Base-by-base conservation (phyloP, 2,113 vertebrate species). In the Syngnathus scovelli region DNA sequence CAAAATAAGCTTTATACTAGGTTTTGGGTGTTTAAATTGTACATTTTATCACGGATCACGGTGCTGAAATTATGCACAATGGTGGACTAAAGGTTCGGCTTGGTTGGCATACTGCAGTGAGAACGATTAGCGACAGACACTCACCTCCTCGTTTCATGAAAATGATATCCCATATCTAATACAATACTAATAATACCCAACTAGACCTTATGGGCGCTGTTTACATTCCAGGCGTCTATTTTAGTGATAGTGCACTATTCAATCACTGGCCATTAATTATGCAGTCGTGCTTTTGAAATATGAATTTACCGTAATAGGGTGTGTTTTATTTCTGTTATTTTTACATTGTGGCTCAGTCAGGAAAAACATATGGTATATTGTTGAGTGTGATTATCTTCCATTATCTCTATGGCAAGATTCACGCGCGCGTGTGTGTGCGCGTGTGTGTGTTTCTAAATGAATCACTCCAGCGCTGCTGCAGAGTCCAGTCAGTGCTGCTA, bases 161-260 rank as follows among this genome's bases (percentile, higher is more conserved):
- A 58, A 37, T 8, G 11, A 52, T 52, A 52, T 21, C 55, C 23
- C 13, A 33, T 56, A 16, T 48, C 44, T 13, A 7, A 27, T 13
- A 27, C 21, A 16, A 16, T 21, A 27, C 52, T 11, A 23, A 19
- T 8, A 3, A 11, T 5, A 18, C 44, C 13, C 13, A 18, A 48
- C 13, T 48, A 15, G 44, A 18, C 8, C 6, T 4, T 21, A 8
- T 6, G 27, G 33, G 63, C 54, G 71, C 71, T 89, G 88, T 90
- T 89, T 89, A 86, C 76, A 60, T 83, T 75, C 38, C 61, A n/a
- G 78, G 68, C 84, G 82, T 85, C 88, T 86, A 83, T 87, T 85
- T 89, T 82, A 80, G 67, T 27, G 68, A 68, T 59, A 75, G 63
- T 64, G 76, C 74, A 44, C 74, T 73, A 65, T 59, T 67, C 73